phyloP scores from a whole-genome alignment of 2,888 invertebrate species.

The Patella ulyssiponensis region DNA sequence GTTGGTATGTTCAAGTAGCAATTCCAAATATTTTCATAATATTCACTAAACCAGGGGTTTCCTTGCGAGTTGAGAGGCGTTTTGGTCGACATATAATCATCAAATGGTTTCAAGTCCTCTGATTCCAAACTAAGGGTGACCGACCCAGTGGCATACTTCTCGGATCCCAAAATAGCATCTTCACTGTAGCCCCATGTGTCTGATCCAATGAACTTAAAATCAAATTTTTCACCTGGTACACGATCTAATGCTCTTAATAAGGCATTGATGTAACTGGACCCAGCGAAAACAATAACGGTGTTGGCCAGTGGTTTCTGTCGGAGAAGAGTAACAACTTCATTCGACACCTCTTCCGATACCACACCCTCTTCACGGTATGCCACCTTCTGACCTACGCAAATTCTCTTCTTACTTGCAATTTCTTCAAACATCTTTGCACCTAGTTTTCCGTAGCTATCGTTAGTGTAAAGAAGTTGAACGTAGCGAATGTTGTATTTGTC shows the following conservation, averaged over 20 bases:
- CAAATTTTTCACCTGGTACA: conserved; percentile 42
- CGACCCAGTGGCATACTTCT: conserved; percentile 45
- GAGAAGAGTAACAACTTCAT: conserved; percentile 50
- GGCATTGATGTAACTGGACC: conserved; percentile 49
- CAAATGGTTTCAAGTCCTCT: conserved; percentile 56
- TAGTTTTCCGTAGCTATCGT: conserved; percentile 54
- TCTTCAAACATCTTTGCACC: conserved; percentile 49
- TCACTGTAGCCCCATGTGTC: conserved; percentile 59
- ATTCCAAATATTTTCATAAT: conserved; percentile 70
- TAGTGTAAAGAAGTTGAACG: conserved; percentile 67
- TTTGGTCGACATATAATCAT: conserved; percentile 56
- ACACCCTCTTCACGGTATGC: conserved; percentile 51
- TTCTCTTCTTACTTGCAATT: conserved; percentile 44
- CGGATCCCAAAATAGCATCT: conserved; percentile 48
- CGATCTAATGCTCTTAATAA: conserved; percentile 56
- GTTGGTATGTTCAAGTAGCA: conserved; percentile 62
- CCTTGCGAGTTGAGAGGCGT: conserved; percentile 60
- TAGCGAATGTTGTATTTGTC: conserved; percentile 70
- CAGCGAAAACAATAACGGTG: conserved; percentile 63
- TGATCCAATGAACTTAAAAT: conserved; percentile 59
- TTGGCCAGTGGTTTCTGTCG: conserved; percentile 62
- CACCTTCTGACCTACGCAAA: conserved; percentile 64
- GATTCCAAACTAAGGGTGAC: conserved; percentile 58
- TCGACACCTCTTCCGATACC: conserved; percentile 54
- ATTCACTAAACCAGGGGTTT: conserved; percentile 74